phyloP scores from a whole-genome alignment of 2,797 vertebrate genomes.

The Eurystomus glaucurus region DNA sequence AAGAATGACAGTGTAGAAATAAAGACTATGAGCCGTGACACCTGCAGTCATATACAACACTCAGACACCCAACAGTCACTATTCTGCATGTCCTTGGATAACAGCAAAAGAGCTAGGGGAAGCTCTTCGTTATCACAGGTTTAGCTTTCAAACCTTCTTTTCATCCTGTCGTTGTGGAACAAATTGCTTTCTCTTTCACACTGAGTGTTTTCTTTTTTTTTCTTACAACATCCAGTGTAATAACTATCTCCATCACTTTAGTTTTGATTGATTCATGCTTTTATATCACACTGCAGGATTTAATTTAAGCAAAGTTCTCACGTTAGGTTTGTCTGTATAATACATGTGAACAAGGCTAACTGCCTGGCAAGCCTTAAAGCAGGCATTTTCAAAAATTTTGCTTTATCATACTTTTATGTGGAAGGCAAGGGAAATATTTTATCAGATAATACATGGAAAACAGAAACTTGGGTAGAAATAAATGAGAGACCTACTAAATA shows the following conservation, averaged over 20 bases:
- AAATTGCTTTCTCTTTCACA: neutral
- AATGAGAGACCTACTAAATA: neutral
- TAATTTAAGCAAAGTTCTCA: conserved; percentile 10
- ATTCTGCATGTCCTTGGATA: neutral
- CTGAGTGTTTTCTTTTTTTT: neutral
- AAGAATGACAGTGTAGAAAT: neutral
- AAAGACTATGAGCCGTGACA: neutral
- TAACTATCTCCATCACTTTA: neutral
- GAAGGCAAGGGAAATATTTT: neutral
- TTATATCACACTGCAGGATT: neutral
- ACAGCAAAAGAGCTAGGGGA: neutral
- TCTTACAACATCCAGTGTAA: neutral
- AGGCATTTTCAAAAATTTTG: neutral
- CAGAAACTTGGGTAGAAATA: neutral
- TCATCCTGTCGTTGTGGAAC: neutral
- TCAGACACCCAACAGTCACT: neutral
- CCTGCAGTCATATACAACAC: neutral
- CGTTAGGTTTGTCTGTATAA: neutral
- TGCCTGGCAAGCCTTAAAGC: neutral
- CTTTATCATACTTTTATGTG: neutral
- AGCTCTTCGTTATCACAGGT: neutral
- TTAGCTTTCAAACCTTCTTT: conserved; percentile 16
- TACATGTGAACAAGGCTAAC: neutral
- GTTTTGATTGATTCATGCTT: neutral
- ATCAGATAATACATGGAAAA: neutral